Evolutionary conservation across 2,113 vertebrate genomes (phyloP).

Genomic region (Calypte anna): DNA sequence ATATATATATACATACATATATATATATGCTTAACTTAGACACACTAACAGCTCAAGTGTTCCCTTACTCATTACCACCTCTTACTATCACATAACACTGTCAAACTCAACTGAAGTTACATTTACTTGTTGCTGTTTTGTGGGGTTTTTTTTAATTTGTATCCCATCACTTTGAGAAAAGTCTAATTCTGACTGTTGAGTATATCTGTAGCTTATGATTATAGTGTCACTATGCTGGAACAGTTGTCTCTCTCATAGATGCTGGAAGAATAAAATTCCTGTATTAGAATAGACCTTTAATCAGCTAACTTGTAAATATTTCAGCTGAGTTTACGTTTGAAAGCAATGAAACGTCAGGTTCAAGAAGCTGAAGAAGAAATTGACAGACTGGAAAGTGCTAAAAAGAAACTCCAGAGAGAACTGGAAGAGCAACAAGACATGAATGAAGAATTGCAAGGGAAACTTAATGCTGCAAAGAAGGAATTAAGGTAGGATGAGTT

Average conservation of each 20-base stretch:
- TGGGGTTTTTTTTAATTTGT: not conserved
- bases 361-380: constrained; percentile 97
- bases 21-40: not conserved
- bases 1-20: no score
- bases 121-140: not conserved
- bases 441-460: constrained; percentile 92
- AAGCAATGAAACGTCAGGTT: constrained; percentile 95
- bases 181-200: not conserved
- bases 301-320: constrained; percentile 39
- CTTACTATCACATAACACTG: not conserved
- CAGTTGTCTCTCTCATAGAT: constrained; percentile 57
- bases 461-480: constrained; percentile 86
- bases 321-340: constrained; percentile 93
- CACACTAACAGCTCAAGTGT: not conserved
- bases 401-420: constrained; percentile 95
- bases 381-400: constrained; percentile 89
- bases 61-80: not conserved
- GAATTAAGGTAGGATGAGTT: constrained; percentile 84
- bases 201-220: constrained; percentile 10
- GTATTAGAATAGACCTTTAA: constrained; percentile 45
- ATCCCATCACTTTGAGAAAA: not conserved
- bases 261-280: constrained; percentile 42
- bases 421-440: constrained; percentile 92
- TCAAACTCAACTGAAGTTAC: not conserved
- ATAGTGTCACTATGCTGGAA: constrained; percentile 35